Percentiles rank a stretch among this genome's conserved stretches.
Conservation (phyloP, 2,888 invertebrate species). For the Lottia gigantea region DNA sequence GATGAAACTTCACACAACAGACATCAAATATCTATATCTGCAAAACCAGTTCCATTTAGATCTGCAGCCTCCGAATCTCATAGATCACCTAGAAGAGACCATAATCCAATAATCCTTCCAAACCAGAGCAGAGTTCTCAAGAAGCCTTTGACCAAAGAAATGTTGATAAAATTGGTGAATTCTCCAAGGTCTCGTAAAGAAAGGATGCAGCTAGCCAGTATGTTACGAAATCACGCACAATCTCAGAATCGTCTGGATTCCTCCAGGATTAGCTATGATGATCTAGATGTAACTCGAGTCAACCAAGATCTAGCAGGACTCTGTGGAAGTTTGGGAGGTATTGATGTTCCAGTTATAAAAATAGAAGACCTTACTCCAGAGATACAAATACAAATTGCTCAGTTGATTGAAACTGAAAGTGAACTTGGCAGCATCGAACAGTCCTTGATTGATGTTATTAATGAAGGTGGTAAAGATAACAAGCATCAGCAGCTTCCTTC, state of each 20-base stretch:
- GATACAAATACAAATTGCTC: constrained; percentile 50
- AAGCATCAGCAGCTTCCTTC: background rate
- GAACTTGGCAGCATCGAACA: background rate
- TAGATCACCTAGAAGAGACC: background rate
- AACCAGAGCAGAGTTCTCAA: background rate
- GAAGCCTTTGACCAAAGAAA: constrained; percentile 29
- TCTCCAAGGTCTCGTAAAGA: constrained; percentile 56
- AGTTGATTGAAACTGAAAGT: constrained; percentile 47
- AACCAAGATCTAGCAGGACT: constrained; percentile 20
- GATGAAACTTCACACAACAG: background rate
- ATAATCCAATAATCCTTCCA: background rate
- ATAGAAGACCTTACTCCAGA: constrained; percentile 48
- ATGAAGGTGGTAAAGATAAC: background rate
- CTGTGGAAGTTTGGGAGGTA: constrained; percentile 24
- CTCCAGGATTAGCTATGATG: constrained; percentile 38
- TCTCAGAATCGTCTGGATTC: constrained; percentile 41
- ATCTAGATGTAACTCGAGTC: constrained; percentile 27
- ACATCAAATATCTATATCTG: background rate
- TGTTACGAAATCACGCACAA: constrained; percentile 46
- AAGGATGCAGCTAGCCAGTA: constrained; percentile 44
- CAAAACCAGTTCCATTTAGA: background rate
- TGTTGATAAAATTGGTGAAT: constrained; percentile 55
- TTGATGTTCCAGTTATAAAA: constrained; percentile 29
- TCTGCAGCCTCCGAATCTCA: background rate
- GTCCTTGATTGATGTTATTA: background rate